Evolutionary conservation across 1,140 invertebrate species (phyloP).

Genomic region (Gyrodactylus bullatarudis): DNA sequence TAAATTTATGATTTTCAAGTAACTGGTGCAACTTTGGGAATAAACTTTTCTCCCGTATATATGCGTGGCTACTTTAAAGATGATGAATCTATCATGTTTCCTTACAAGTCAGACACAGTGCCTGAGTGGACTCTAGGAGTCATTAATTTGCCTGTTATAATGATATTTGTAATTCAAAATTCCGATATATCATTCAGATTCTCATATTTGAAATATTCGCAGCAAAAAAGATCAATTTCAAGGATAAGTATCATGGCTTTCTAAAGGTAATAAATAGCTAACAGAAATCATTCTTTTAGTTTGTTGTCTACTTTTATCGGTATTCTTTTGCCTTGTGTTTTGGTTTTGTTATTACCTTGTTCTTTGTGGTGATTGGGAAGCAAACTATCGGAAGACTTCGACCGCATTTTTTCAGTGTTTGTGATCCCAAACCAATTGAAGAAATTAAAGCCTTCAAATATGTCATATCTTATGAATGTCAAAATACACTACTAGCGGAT

Average conservation of each 20-base stretch:
- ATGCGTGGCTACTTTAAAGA: neutral
- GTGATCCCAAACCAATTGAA: too few relatives aligned
- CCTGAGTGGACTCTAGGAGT: neutral
- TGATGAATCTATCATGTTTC: neutral
- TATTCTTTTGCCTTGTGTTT: conserved; percentile 14
- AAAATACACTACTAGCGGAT: too few relatives aligned
- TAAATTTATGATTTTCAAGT: neutral
- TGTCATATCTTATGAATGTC: too few relatives aligned
- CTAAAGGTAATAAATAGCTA: too few relatives aligned
- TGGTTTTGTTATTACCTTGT: conserved; percentile 10
- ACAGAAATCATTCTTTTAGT: too few relatives aligned
- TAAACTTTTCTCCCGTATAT: neutral
- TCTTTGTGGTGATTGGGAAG: conserved; percentile 53
- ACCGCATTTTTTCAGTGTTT: conserved; percentile 45
- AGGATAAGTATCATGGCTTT: too few relatives aligned
- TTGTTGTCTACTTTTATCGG: conserved; percentile 13
- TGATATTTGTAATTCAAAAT: neutral
- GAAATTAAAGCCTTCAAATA: too few relatives aligned
- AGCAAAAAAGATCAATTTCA: too few relatives aligned
- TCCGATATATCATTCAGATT: neutral
- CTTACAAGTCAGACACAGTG: neutral
- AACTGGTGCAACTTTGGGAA: neutral
- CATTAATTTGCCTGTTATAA: neutral
- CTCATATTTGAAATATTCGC: too few relatives aligned
- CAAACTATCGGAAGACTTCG: conserved; percentile 53